These are phyloP conservation scores for Silurus lanzhouensis DNA, from an alignment of 2,797 vertebrate species.

Conservation along the genomic window DNA sequence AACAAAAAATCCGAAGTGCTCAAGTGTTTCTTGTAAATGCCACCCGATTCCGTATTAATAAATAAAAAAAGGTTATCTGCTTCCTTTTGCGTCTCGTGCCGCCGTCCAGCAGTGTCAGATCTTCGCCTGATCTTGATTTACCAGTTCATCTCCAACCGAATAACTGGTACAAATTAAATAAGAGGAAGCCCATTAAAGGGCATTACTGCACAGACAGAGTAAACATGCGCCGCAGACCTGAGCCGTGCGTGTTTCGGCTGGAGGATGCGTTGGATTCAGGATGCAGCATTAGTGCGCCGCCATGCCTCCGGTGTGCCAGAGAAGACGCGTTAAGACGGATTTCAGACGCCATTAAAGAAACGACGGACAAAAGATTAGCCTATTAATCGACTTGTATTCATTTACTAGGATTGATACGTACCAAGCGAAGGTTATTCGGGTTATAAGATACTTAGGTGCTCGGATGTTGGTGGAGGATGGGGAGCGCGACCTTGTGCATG, in stretches of 20 bases:
- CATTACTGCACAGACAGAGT: background rate
- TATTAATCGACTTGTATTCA: background rate
- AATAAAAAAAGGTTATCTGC: background rate
- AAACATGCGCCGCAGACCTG: constrained; percentile 19
- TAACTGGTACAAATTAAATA: background rate
- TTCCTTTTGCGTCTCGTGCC: background rate
- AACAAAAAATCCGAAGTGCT: background rate
- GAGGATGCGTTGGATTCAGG: constrained; percentile 5
- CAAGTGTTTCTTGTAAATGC: background rate
- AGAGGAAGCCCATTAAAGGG: constrained; percentile 27
- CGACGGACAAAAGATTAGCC: background rate
- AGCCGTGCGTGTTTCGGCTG: background rate
- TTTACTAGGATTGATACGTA: constrained; percentile 18
- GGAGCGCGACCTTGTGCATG: constrained; percentile 41
- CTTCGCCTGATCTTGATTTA: constrained; percentile 29
- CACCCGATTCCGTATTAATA: background rate
- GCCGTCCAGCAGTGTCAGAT: constrained; percentile 23
- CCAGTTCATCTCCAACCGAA: constrained; percentile 4
- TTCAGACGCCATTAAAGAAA: constrained; percentile 49
- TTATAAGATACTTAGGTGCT: background rate
- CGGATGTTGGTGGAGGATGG: background rate
- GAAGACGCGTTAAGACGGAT: constrained; percentile 28
- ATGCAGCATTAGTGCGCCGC: constrained; percentile 39
- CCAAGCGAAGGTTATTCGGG: constrained; percentile 1
- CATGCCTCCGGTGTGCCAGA: constrained; percentile 35